Base-by-base conservation (phyloP, 2,888 invertebrate genomes). In the Drosophila aldrichi region DNA sequence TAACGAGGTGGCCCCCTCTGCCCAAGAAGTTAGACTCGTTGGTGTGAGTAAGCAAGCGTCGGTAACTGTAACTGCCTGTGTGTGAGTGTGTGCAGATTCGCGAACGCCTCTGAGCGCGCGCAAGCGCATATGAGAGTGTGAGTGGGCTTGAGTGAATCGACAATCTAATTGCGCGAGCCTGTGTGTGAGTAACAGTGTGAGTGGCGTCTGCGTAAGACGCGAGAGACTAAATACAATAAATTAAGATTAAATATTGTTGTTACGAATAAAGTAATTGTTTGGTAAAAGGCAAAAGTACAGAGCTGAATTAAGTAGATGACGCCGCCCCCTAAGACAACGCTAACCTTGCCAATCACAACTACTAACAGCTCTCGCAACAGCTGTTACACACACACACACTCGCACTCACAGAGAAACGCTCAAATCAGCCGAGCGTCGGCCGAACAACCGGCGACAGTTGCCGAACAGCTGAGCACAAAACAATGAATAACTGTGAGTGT, bases 401-500 rank as follows among this genome's bases (percentile, higher is more conserved):
- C 29, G 34, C 9, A 9, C 29, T 34, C 36, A 18, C 0, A 41
- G 12, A 25, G 1, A 18, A 10, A 18, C 12, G 25, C 61, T 70
- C 54, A 70, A 62, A 40, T 36, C 71, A 3, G 71, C 16, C 74
- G 55, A 61, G 41, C 41, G 51, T 18, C 34, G 12, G 4, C 32
- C 43, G 43, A 58, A 29, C 68, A 38, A 22, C 18, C 69, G 40
- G 46, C 44, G 22, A 46, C 46, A 56, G 29, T 46, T 32, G 38
- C 55, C 69, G 69, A 66, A 54, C 54, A 78, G 59, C 56, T 65
- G 79, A 78, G 67, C 74, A 59, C 18, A 48, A 48, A 51, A 51
- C 67, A 61, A 55, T 49, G 44, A 57, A 79, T 74, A 78, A 74
- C 74, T 73, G 79, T 73, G 79, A 22, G 32, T 16, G 20, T 10